A percentile compares a stretch with the other conserved stretches of the same genome.
Evolutionary conservation across 2,113 vertebrate species (phyloP).

Genomic region (Xiphophorus couchianus): DNA sequence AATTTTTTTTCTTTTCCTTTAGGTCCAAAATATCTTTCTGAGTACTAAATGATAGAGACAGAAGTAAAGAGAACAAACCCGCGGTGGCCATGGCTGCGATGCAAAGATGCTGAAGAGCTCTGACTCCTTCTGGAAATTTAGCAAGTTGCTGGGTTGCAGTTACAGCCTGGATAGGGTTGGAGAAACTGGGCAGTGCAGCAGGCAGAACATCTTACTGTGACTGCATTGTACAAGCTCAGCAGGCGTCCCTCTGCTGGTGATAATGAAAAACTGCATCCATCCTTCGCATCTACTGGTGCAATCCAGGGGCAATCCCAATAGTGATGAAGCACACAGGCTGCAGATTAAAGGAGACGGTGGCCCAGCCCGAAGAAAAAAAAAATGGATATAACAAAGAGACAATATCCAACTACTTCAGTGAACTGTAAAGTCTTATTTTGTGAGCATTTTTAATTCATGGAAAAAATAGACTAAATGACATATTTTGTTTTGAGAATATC

Average conservation of each 20-base stretch:
- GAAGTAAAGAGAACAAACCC: slow-evolving; percentile 62
- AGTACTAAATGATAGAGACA: too few species aligned
- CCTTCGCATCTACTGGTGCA: slow-evolving; percentile 16
- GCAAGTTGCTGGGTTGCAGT: slow-evolving; percentile 53
- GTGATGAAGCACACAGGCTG: not conserved
- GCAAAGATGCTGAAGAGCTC: slow-evolving; percentile 36
- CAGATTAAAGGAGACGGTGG: not conserved
- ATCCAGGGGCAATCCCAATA: slow-evolving; percentile 1
- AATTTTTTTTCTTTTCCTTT: not conserved
- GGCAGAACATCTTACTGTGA: slow-evolving; percentile 22
- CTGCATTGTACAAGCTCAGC: slow-evolving; percentile 11
- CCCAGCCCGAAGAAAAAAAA: not conserved
- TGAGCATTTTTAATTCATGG: not conserved
- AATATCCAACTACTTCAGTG: too few species aligned
- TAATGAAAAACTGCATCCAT: slow-evolving; percentile 1
- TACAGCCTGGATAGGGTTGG: slow-evolving; percentile 35
- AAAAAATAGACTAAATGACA: not conserved
- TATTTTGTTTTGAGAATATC: not conserved
- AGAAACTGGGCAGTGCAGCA: slow-evolving; percentile 13
- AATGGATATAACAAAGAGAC: not conserved
- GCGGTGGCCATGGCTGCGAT: slow-evolving; percentile 73
- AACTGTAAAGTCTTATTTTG: not conserved
- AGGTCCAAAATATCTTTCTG: not conserved
- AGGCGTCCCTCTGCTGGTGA: slow-evolving; percentile 62
- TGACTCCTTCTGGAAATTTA: slow-evolving; percentile 16